These are phyloP conservation scores for Euclidia mi DNA, from an alignment of 2,888 invertebrate genomes.

Conservation along the genomic window DNA sequence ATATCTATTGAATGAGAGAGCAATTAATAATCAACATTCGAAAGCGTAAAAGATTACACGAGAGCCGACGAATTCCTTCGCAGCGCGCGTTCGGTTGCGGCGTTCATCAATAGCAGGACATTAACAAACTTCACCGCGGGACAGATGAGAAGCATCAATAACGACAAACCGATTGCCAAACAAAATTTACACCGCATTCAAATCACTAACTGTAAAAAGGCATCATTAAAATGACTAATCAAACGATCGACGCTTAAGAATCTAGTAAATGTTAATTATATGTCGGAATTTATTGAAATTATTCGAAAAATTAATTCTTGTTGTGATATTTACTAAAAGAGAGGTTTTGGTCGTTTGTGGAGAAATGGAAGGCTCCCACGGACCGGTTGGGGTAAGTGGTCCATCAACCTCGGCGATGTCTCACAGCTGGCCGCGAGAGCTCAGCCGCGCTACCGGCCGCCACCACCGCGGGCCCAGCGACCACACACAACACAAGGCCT, in stretches of 20 bases:
- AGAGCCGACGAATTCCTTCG: conserved; percentile 79
- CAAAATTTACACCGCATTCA: conserved; percentile 81
- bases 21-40: conserved; percentile 86
- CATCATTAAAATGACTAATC: conserved; percentile 85
- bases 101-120: conserved; percentile 69
- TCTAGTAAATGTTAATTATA: conserved; percentile 85
- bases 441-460: conserved; percentile 30
- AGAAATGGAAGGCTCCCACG: conserved; percentile 71
- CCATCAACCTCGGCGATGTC: conserved; percentile 65
- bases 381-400: conserved; percentile 78
- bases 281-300: conserved; percentile 82
- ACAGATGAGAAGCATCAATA: conserved; percentile 75
- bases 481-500: background rate
- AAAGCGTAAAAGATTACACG: conserved; percentile 86
- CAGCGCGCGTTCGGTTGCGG: conserved; percentile 61
- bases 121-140: conserved; percentile 66
- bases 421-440: conserved; percentile 29
- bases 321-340: conserved; percentile 72
- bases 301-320: conserved; percentile 79
- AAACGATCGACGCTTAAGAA: conserved; percentile 84
- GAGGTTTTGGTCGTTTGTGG: conserved; percentile 68
- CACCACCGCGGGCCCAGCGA: conserved; percentile 13
- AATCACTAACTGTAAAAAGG: conserved; percentile 83
- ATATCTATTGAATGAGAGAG: conserved; percentile 80
- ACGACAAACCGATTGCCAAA: conserved; percentile 74